Conservation (phyloP, 2,888 invertebrate species). For the Spatulosminthurus flaviceps region DNA sequence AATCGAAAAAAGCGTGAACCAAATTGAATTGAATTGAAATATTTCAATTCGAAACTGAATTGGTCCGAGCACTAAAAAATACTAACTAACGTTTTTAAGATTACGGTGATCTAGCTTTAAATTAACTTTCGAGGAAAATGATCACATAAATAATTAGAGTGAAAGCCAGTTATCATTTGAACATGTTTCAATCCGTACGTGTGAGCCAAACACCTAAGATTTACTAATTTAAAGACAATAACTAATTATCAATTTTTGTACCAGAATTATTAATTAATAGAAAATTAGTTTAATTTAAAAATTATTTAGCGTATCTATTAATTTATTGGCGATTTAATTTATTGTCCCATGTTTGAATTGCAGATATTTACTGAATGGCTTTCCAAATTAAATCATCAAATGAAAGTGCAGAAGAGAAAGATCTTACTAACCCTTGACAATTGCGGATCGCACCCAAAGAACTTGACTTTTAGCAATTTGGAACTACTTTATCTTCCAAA, state of each 20-base stretch:
- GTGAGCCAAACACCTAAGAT: too few relatives aligned
- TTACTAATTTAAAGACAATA: slow-evolving; percentile 33
- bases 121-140: too few relatives aligned
- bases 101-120: too few relatives aligned
- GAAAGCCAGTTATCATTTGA: slow-evolving; percentile 48
- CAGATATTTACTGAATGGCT: slow-evolving; percentile 50
- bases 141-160: too few relatives aligned
- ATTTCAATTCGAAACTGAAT: too few relatives aligned
- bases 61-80: too few relatives aligned
- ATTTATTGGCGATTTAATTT: neutral
- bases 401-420: slow-evolving; percentile 33
- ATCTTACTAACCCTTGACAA: slow-evolving; percentile 52
- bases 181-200: slow-evolving; percentile 41
- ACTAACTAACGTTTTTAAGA: too few relatives aligned
- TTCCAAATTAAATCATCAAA: slow-evolving; percentile 29
- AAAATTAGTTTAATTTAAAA: neutral
- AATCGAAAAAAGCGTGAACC: too few relatives aligned
- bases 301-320: neutral
- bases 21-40: too few relatives aligned
- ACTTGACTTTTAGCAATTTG: neutral
- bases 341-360: too few relatives aligned
- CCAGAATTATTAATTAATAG: too few relatives aligned
- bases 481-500: slow-evolving; percentile 26
- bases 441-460: slow-evolving; percentile 43
- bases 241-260: too few relatives aligned